Evolutionary conservation across 1,140 invertebrate genomes (phyloP), one percentile per base, ranked within the genome.

Genomic region (Neuroterus valhalla): DNA sequence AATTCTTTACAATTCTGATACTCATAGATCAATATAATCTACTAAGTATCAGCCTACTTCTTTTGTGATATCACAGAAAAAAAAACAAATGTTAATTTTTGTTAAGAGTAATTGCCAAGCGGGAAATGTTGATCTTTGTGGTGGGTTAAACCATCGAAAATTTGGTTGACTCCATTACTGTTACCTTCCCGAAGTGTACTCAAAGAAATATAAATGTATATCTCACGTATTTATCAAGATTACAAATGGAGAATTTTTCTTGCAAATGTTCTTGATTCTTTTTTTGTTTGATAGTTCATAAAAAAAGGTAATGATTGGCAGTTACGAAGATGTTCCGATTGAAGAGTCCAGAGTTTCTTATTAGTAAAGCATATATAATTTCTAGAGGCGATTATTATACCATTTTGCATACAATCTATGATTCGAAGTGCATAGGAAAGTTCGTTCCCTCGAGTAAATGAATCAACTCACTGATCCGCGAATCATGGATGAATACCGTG

Each of bases 361-460:
- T 62, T 26, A 1, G 12, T 31, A 23, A 38, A 62, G n/a, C 12
- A 62, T 8, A 38, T 31, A 31, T 38, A 38, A 1, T 38, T 8
- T 38, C 0, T 62, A 62, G 52, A 23, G 11, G 26, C 55, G 52
- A 62, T 62, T 38, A 62, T 62, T 23, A 38, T 38, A 14, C 26
- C 14, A 38, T 31, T 62, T 3, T 31, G 23, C 14, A 62, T 62
- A 15, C 12, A 62, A 62, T 62, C 31, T 62, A 62, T 62, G 31
- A 62, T 38, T 62, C 6, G 11, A 62, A 62, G 55, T 38, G 31
- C 26, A 62, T 62, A 77, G 73, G 77, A 77, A 78, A 79, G 81
- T 81, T 82, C 71, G 72, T 81, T 81, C 78, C 75, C 80, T 81
- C 78, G 78, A 79, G 81, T 76, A 78, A 82, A 78, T 82, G 81